Evolutionary conservation across 2,888 invertebrate species (phyloP).

Genomic region (Steinernema carpocapsae): DNA sequence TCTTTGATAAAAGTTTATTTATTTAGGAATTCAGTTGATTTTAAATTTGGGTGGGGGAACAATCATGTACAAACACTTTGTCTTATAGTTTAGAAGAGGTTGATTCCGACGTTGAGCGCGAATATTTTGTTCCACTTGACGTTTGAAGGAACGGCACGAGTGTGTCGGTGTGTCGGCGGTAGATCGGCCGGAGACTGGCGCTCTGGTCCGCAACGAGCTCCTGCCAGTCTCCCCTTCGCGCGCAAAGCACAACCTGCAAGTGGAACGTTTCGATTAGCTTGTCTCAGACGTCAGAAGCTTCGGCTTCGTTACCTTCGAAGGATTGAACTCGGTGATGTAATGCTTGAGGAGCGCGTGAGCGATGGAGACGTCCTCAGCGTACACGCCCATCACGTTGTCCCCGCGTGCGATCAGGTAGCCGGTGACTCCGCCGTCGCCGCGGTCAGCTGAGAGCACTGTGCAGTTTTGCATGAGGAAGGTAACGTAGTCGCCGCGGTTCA

Average conservation of each 20-base stretch:
- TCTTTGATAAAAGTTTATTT: constrained; percentile 31
- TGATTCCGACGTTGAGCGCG: constrained; percentile 56
- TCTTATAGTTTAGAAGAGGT: constrained; percentile 48
- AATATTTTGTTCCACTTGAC: constrained; percentile 64
- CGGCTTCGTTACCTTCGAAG: constrained; percentile 49
- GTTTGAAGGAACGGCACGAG: constrained; percentile 62
- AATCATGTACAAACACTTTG: constrained; percentile 33
- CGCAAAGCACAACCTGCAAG: constrained; percentile 56
- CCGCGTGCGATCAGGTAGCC: constrained; percentile 25
- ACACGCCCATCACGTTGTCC: constrained; percentile 52
- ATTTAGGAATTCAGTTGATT: constrained; percentile 15
- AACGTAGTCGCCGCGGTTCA: constrained; percentile 49
- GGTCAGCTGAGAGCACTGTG: constrained; percentile 40
- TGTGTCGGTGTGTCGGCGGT: constrained; percentile 67
- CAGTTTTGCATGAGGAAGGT: constrained; percentile 42
- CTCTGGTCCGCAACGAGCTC: constrained; percentile 2
- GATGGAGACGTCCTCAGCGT: constrained; percentile 60
- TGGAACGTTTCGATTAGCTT: neutral
- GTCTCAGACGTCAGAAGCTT: neutral
- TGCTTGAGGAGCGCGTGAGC: constrained; percentile 59
- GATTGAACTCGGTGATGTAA: constrained; percentile 52
- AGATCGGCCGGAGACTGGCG: constrained; percentile 49
- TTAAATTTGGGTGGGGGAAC: constrained; percentile 14
- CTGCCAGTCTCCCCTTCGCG: constrained; percentile 55
- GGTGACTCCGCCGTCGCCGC: constrained; percentile 6